These are phyloP conservation scores for Sebastes steindachneri DNA, from an alignment of 2,797 vertebrate species.

Conservation along the genomic window DNA sequence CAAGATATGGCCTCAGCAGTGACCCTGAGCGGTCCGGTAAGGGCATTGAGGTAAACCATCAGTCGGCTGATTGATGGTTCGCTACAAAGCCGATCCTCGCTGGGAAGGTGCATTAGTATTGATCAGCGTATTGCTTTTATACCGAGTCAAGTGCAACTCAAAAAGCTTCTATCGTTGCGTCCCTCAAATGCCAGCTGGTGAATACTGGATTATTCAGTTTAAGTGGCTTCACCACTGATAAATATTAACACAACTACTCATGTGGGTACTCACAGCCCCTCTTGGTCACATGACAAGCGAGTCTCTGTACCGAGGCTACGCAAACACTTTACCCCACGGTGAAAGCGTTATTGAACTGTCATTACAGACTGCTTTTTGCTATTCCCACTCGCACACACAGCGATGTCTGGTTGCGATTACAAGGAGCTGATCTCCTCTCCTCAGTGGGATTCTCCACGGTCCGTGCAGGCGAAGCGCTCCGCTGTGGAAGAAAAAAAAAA, in stretches of 20 bases:
- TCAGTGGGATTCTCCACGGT: slow-evolving; percentile 70
- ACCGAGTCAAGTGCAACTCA: background rate
- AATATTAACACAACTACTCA: background rate
- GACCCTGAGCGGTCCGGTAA: slow-evolving; percentile 27
- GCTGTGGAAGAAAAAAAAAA: slow-evolving; percentile 32
- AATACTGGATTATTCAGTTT: background rate
- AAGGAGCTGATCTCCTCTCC: slow-evolving; percentile 60
- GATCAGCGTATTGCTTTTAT: slow-evolving; percentile 40
- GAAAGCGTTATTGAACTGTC: background rate
- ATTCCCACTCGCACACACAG: background rate
- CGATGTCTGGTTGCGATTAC: slow-evolving; percentile 67
- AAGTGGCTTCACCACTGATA: background rate
- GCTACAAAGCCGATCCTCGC: background rate
- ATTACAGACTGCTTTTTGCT: background rate
- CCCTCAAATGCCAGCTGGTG: background rate
- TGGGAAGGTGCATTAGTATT: slow-evolving; percentile 64
- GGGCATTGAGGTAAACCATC: slow-evolving; percentile 12
- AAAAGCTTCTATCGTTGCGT: background rate
- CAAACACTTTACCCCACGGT: background rate
- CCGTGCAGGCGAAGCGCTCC: slow-evolving; percentile 28
- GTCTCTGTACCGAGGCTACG: background rate
- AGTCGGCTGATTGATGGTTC: slow-evolving; percentile 26
- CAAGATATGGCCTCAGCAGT: slow-evolving; percentile 1
- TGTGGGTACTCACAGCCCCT: background rate
- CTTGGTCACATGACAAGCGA: background rate